These are phyloP conservation scores for Corynorhinus townsendii DNA, from an alignment of 2,113 vertebrate genomes.

Conservation along the genomic window DNA sequence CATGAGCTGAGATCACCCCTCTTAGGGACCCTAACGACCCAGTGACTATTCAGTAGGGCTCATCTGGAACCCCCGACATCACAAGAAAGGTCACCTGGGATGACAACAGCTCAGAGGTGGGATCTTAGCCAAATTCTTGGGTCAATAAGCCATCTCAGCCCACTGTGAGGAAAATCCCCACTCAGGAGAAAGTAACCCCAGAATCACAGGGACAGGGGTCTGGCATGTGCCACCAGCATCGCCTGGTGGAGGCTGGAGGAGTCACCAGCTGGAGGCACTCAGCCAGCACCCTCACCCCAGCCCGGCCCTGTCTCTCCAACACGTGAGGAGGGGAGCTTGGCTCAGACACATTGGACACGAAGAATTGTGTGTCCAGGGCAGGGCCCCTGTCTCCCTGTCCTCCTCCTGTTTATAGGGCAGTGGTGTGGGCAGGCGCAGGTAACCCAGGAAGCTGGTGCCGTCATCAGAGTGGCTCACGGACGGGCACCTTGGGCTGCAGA, in stretches of 20 bases:
- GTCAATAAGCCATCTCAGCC: not conserved
- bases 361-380: not conserved
- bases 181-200: rapidly evolving
- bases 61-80: rapidly evolving
- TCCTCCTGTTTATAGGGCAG: not conserved
- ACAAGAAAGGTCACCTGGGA: not conserved
- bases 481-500: not conserved
- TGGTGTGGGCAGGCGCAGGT: not conserved
- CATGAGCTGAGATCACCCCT: not conserved
- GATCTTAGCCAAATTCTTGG: too few species aligned
- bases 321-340: not conserved
- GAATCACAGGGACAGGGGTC: not conserved
- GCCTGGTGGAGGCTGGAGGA: not conserved
- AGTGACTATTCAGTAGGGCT: not conserved
- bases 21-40: not conserved
- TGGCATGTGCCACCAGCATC: not conserved
- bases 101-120: not conserved
- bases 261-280: not conserved
- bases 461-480: not conserved
- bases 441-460: not conserved
- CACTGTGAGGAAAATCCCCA: not conserved
- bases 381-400: not conserved
- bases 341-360: too few species aligned
- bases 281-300: not conserved
- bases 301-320: not conserved